Base-by-base conservation (phyloP, 2,797 vertebrate species). In the Erpetoichthys calabaricus region DNA sequence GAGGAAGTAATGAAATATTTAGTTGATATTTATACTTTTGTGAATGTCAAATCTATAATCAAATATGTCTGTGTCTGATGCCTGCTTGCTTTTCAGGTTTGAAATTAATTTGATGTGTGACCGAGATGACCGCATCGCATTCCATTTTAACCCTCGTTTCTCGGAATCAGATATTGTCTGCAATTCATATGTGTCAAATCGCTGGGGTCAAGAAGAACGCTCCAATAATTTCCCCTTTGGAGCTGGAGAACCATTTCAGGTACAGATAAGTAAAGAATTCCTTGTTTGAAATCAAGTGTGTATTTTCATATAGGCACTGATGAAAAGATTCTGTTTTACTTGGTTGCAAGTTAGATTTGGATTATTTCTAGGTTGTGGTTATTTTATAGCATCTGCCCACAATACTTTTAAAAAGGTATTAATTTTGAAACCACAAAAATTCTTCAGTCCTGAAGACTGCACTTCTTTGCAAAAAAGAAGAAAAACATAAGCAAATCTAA, bases 31-130 rank as follows among this genome's bases (percentile, higher is more conserved):
- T 7, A 4, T 49, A 7, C 7, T 49, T 49, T 7, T 7, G 47
- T 7, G 7, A 49, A 49, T 7, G n/a, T 49, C 7, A 3, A 7
- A 49, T 49, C n/a, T 7, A 49, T 49, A 7, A 7, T 3, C n/a
- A 47, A 47, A 47, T 47, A 47, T 6, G 1, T 49, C n/a, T n/a
- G n/a, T 49, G 47, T n/a, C 7, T 49, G 45, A 7, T 54, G 58
- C 4, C 43, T 59, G 45, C 51, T 59, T 45, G 7, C 52, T 56
- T 57, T 50, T 43, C 58, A 88, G 86, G 76, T 88, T 88, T 69
- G 83, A 88, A 70, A 85, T 86, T 57, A 85, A 88, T 72, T 79
- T 89, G 66, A 58, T 88, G 53, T 77, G 67, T 1, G 80, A 85
- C 8, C 59, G 62, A 0, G 83, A 81, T 44, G 83, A 87, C 56